Conservation (phyloP, 2,113 vertebrate species). For the Condylura cristata region DNA sequence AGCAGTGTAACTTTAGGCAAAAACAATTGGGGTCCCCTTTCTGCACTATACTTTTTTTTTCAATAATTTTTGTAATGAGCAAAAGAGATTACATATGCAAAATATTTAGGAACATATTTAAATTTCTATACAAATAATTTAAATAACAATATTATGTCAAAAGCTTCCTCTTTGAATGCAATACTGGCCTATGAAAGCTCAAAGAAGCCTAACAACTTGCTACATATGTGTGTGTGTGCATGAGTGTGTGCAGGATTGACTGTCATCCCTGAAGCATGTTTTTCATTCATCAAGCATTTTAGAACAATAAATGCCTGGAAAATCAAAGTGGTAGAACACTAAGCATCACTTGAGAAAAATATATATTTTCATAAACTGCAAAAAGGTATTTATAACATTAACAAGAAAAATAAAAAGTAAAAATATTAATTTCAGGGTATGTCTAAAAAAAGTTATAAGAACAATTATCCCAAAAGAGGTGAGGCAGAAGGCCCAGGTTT, state of each 20-base stretch:
- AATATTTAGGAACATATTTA: conserved; percentile 6
- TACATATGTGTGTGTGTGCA: not conserved
- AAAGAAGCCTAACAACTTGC: conserved; percentile 5
- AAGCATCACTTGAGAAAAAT: not conserved
- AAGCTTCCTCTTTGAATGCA: not conserved
- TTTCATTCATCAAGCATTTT: conserved; percentile 10
- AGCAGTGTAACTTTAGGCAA: not conserved
- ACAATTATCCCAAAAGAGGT: not conserved
- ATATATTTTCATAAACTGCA: not conserved
- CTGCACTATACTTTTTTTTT: not conserved
- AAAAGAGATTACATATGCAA: not conserved
- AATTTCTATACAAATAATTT: not conserved
- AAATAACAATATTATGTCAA: not conserved
- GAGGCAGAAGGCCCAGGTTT: not conserved
- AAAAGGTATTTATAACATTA: not conserved
- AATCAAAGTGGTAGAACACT: not conserved
- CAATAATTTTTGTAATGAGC: not conserved
- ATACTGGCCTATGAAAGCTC: not conserved
- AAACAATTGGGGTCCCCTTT: not conserved
- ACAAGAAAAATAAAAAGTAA: not conserved
- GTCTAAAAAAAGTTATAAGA: not conserved
- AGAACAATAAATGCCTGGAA: conserved; percentile 14
- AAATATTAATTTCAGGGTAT: not conserved
- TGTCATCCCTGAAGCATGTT: not conserved
- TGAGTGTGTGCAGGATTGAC: not conserved